phyloP scores from a whole-genome alignment of 2,113 vertebrate species.

The Callorhinus ursinus region DNA sequence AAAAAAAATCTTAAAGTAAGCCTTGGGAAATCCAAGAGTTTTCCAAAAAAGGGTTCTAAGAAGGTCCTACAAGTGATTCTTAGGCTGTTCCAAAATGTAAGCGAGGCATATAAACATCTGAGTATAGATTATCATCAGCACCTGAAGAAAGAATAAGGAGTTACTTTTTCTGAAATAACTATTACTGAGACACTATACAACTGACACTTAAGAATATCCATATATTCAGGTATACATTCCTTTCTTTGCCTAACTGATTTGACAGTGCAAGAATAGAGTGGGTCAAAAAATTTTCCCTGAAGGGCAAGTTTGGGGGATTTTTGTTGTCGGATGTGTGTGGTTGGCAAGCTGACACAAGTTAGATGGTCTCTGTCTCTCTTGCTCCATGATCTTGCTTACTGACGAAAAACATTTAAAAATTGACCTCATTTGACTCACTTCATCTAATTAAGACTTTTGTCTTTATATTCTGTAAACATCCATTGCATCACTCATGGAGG shows the following conservation, averaged over 20 bases:
- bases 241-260: not conserved
- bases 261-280: not conserved
- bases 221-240: not conserved
- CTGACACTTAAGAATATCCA: not conserved
- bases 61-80: not conserved
- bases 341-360: not conserved
- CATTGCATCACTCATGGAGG: slow-evolving; percentile 15
- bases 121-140: not conserved
- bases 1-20: not conserved
- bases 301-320: not conserved
- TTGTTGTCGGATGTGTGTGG: not conserved
- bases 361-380: not conserved
- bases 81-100: slow-evolving; percentile 29
- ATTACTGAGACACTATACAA: not conserved
- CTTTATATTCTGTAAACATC: slow-evolving; percentile 30
- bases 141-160: not conserved
- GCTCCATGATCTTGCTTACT: not conserved
- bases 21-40: slow-evolving; percentile 3
- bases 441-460: slow-evolving; percentile 26
- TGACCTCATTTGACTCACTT: not conserved
- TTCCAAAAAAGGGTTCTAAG: not conserved
- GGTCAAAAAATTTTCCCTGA: not conserved
- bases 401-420: not conserved
- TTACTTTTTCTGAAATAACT: slow-evolving; percentile 29
- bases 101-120: not conserved